A percentile compares a stretch with the other conserved stretches of the same genome.
These are phyloP conservation scores for Phaenicophaeus curvirostris DNA, from an alignment of 2,797 vertebrate genomes.

Conservation along the genomic window DNA sequence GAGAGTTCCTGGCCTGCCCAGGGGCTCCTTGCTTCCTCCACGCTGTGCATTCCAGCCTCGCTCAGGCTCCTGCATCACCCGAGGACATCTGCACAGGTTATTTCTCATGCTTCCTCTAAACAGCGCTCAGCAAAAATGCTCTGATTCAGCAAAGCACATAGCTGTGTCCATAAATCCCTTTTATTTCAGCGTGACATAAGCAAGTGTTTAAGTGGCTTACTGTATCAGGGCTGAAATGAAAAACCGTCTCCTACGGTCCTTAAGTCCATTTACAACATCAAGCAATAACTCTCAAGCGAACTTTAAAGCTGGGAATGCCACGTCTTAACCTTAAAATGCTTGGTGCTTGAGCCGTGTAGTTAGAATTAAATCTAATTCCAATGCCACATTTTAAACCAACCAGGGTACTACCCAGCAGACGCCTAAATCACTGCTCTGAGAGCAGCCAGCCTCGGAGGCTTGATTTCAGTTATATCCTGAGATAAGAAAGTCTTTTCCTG, in stretches of 20 bases:
- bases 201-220: conserved; percentile 70
- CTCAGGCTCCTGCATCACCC: neutral
- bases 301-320: neutral
- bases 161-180: conserved; percentile 61
- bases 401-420: neutral
- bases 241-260: conserved; percentile 30
- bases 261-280: conserved; percentile 55
- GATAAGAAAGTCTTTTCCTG: conserved; percentile 66
- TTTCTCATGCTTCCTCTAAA: conserved; percentile 48
- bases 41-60: neutral
- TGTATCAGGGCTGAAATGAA: conserved; percentile 62
- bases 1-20: conserved; percentile 38
- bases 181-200: conserved; percentile 68
- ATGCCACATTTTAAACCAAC: neutral
- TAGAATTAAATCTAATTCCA: conserved; percentile 37
- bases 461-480: conserved; percentile 58
- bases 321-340: conserved; percentile 29
- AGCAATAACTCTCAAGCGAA: conserved; percentile 50
- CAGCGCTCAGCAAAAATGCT: conserved; percentile 17
- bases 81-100: conserved; percentile 37
- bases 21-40: neutral
- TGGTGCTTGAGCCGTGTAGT: neutral
- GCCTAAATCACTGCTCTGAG: neutral
- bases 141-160: conserved; percentile 60
- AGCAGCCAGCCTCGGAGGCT: neutral